These are phyloP conservation scores for Antigone vipio DNA, from an alignment of 2,113 vertebrate genomes.

Conservation along the genomic window DNA sequence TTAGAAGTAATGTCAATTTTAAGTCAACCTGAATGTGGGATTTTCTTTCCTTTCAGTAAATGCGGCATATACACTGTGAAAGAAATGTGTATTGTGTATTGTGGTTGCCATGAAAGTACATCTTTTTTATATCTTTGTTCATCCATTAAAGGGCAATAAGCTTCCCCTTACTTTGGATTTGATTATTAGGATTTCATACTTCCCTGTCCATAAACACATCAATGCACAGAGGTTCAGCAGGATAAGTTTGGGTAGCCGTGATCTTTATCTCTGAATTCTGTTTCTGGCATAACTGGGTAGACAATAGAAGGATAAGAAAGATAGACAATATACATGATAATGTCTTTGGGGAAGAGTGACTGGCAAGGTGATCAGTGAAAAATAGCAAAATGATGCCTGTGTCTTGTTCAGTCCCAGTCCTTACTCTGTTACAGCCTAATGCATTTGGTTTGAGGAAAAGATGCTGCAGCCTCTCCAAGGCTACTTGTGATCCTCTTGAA, in stretches of 20 bases:
- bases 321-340: neutral
- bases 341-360: neutral
- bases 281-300: neutral
- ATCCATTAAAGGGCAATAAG: neutral
- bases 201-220: neutral
- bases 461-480: neutral
- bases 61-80: neutral
- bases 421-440: neutral
- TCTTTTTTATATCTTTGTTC: conserved; percentile 14
- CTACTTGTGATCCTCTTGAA: conserved; percentile 25
- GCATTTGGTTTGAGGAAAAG: conserved; percentile 6
- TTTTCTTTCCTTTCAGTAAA: neutral
- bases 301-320: neutral
- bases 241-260: neutral
- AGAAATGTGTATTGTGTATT: neutral
- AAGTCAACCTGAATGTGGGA: neutral
- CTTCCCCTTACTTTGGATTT: neutral
- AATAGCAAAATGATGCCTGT: neutral
- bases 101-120: neutral
- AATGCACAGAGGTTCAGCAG: neutral
- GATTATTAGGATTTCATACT: neutral
- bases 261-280: neutral
- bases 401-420: neutral
- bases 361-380: neutral
- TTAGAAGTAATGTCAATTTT: neutral